These are phyloP conservation scores for Lepeophtheirus salmonis DNA, from an alignment of 1,140 invertebrate genomes.

Conservation along the genomic window DNA sequence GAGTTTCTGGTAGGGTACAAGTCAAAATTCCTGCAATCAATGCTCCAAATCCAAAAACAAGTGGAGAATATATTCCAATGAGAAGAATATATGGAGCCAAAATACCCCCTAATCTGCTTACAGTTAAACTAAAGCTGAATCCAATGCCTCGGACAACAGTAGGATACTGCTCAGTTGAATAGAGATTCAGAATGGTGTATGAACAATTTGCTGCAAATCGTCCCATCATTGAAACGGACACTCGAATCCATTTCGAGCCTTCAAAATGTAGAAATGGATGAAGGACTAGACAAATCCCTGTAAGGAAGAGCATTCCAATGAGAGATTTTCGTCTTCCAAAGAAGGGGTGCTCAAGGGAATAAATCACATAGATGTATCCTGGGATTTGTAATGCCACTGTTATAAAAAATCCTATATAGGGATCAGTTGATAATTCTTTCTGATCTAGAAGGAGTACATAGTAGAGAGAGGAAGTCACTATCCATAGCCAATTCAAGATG, in stretches of 20 bases:
- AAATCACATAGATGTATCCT: slow-evolving; percentile 16
- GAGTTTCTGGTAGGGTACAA: slow-evolving; percentile 24
- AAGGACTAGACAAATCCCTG: slow-evolving; percentile 1
- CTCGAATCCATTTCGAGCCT: neutral
- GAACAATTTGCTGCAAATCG: slow-evolving; percentile 17
- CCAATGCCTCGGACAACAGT: slow-evolving; percentile 15
- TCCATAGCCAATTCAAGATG: slow-evolving; percentile 6
- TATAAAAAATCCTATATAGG: slow-evolving; percentile 13
- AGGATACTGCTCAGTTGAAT: slow-evolving; percentile 14
- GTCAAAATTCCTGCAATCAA: slow-evolving; percentile 20
- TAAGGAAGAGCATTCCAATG: slow-evolving; percentile 1
- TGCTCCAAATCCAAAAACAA: slow-evolving; percentile 21
- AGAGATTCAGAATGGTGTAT: slow-evolving; percentile 17
- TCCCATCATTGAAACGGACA: slow-evolving; percentile 7
- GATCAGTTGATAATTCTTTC: slow-evolving; percentile 7
- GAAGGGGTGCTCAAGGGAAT: slow-evolving; percentile 1
- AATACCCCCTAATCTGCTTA: slow-evolving; percentile 15
- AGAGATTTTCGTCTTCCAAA: slow-evolving; percentile 15
- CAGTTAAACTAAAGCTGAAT: neutral
- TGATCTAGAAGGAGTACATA: slow-evolving; percentile 18
- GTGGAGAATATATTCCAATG: slow-evolving; percentile 2
- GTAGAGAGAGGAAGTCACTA: slow-evolving; percentile 7
- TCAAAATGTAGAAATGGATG: slow-evolving; percentile 5
- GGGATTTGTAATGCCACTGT: slow-evolving; percentile 10
- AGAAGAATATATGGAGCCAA: slow-evolving; percentile 15